These are phyloP conservation scores for Oligia strigilis DNA, from an alignment of 2,888 invertebrate species.

Conservation along the genomic window DNA sequence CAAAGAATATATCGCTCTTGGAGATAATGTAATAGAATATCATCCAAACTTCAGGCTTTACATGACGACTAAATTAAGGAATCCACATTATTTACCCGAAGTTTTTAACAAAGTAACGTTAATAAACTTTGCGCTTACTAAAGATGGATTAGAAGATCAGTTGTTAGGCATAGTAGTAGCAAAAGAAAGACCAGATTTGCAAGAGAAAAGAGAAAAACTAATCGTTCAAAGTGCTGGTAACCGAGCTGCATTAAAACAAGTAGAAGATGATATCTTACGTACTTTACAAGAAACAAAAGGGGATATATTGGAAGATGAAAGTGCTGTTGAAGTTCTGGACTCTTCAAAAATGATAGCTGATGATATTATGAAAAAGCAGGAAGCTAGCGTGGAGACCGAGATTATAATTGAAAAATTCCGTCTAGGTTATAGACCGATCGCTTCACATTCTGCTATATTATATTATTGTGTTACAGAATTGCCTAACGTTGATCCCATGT, in stretches of 20 bases:
- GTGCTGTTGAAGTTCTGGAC: conserved; percentile 96
- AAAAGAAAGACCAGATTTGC: conserved; percentile 95
- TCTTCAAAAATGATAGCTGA: conserved; percentile 95
- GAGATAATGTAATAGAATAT: conserved; percentile 95
- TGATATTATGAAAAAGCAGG: conserved; percentile 95
- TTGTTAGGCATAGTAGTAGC: conserved; percentile 95
- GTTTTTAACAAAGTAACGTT: conserved; percentile 95
- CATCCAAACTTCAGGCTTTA: conserved; percentile 94
- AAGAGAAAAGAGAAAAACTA: conserved; percentile 94
- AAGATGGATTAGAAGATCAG: conserved; percentile 96
- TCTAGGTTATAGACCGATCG: conserved; percentile 94
- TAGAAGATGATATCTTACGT: conserved; percentile 96
- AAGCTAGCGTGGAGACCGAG: conserved; percentile 94
- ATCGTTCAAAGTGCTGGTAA: conserved; percentile 95
- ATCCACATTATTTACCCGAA: conserved; percentile 96
- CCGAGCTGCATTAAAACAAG: conserved; percentile 94
- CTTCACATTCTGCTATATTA: conserved; percentile 94
- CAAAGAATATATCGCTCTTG: conserved; percentile 93
- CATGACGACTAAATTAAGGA: conserved; percentile 95
- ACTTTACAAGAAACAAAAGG: conserved; percentile 96
- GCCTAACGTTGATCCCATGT: conserved; percentile 96
- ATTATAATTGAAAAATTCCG: conserved; percentile 94
- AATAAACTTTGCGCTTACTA: conserved; percentile 95
- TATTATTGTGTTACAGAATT: conserved; percentile 96
- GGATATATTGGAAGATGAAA: conserved; percentile 97